Evolutionary conservation across 2,888 invertebrate species (phyloP).

Genomic region (Clepsis dumicolana): DNA sequence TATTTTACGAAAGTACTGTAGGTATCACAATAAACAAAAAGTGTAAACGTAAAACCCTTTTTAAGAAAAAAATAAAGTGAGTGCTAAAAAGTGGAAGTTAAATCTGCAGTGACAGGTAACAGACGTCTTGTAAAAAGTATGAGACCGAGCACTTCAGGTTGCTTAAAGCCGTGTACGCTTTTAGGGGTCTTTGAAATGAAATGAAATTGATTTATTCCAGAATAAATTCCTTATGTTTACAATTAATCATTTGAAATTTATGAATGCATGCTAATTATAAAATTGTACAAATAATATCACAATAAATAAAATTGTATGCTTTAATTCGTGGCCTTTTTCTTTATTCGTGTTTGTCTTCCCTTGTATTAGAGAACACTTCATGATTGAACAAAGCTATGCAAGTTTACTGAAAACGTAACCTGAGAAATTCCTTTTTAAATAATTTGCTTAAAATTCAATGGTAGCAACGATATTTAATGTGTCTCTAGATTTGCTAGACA

Average conservation of each 20-base stretch:
- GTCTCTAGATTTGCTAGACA: no score
- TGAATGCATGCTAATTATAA: no score
- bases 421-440: no score
- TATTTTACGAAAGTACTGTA: no score
- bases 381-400: constrained; percentile 26
- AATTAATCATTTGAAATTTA: no score
- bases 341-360: constrained; percentile 19
- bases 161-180: not conserved
- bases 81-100: constrained; percentile 2
- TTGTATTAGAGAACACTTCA: constrained; percentile 42
- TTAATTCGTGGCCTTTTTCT: constrained; percentile 28
- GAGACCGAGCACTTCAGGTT: not conserved
- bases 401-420: constrained; percentile 1
- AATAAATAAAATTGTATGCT: no score
- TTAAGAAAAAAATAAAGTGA: constrained; percentile 1
- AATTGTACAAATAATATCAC: no score
- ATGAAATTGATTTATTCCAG: no score
- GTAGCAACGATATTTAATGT: no score
- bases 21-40: not conserved
- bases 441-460: no score
- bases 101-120: constrained; percentile 28
- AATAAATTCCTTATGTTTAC: no score
- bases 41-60: not conserved
- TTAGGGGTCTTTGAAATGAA: constrained; percentile 8
- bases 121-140: constrained; percentile 18